phyloP scores from a whole-genome alignment of 2,113 vertebrate species.

The Speoplatyrhinus poulsoni region DNA sequence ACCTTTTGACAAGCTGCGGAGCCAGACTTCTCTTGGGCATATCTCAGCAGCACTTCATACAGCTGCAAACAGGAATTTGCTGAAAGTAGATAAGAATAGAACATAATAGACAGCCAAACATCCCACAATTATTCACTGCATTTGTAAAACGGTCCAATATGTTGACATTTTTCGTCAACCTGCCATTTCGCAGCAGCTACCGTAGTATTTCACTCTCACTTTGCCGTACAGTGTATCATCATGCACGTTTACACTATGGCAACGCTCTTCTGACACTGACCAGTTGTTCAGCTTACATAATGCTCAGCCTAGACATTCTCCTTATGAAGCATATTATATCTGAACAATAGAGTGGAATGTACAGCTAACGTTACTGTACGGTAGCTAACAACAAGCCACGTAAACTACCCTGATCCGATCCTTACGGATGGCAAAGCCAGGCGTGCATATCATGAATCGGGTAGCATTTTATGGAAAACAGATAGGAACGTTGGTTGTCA shows the following conservation, averaged over 20 bases:
- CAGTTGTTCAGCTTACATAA: not conserved
- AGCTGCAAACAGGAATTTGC: conserved; percentile 23
- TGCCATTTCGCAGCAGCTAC: not conserved
- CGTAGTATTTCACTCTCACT: not conserved
- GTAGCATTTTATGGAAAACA: not conserved
- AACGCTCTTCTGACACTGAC: not conserved
- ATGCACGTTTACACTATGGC: no score
- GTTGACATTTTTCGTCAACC: not conserved
- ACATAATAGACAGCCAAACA: no score
- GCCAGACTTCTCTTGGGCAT: conserved; percentile 60
- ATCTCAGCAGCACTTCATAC: conserved; percentile 46
- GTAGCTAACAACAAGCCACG: not conserved
- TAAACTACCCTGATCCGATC: not conserved
- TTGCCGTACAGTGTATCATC: no score
- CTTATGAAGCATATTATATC: conserved; percentile 19
- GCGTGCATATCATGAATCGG: not conserved
- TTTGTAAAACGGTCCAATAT: not conserved
- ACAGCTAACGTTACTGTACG: conserved; percentile 25
- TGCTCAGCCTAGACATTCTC: not conserved
- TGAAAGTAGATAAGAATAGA: not conserved
- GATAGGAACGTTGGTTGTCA: no score
- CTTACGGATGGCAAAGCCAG: not conserved
- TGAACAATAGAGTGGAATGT: conserved; percentile 50
- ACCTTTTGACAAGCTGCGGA: conserved; percentile 66
- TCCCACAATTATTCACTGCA: no score